A percentile compares a stretch with the other conserved stretches of the same genome.
phyloP scores from a whole-genome alignment of 1,140 invertebrate genomes.

The Diachasmimorpha longicaudata region DNA sequence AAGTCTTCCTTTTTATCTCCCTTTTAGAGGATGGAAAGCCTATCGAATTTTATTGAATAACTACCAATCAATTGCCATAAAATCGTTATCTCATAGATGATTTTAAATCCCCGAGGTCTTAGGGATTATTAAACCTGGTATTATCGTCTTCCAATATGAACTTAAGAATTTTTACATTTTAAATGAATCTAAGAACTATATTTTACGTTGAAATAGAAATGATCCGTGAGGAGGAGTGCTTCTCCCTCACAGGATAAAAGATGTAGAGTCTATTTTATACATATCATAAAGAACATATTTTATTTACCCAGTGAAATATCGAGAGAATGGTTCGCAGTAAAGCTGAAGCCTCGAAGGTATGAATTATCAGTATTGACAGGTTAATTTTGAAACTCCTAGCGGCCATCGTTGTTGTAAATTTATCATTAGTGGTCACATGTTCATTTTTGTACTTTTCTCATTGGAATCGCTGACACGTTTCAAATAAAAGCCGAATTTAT shows the following conservation, averaged over 20 bases:
- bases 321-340: background rate
- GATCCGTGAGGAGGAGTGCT: background rate
- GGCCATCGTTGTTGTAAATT: background rate
- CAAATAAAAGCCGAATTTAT: background rate
- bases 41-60: constrained; percentile 12
- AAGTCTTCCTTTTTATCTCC: background rate
- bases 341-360: background rate
- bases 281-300: background rate
- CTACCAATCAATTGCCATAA: constrained; percentile 50
- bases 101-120: background rate
- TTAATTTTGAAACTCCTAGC: background rate
- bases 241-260: background rate
- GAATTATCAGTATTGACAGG: background rate
- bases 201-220: background rate
- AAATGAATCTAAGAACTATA: constrained; percentile 5
- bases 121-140: constrained; percentile 22
- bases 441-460: background rate
- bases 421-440: background rate
- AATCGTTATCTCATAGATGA: constrained; percentile 23
- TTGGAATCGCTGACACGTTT: background rate
- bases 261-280: background rate
- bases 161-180: constrained; percentile 15
- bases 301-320: background rate
- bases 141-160: constrained; percentile 28
- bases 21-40: constrained; percentile 22